phyloP scores from a whole-genome alignment of 2,797 vertebrate genomes.

The Neosilurus hyrtlii region DNA sequence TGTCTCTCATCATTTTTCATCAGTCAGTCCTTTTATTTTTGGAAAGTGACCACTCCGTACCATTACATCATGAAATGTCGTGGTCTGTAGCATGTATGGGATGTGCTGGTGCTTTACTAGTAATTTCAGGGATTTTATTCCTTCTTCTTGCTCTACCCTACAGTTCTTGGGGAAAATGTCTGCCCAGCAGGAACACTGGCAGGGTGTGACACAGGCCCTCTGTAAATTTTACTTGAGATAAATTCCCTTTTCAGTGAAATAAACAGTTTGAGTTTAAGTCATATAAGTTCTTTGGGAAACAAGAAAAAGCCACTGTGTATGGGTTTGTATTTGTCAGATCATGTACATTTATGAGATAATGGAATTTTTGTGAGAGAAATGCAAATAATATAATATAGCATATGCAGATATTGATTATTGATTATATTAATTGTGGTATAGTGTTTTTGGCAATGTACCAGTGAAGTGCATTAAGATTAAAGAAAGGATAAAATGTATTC shows the following conservation, averaged over 20 bases:
- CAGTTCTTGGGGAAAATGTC: constrained; percentile 73
- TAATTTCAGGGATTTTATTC: constrained; percentile 76
- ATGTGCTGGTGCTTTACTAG: constrained; percentile 73
- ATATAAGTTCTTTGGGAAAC: not conserved
- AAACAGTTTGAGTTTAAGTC: not conserved
- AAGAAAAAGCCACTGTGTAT: not conserved
- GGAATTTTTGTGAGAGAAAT: not conserved
- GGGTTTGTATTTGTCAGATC: not conserved
- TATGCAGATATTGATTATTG: not conserved
- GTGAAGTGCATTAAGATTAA: not conserved
- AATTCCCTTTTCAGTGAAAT: not conserved
- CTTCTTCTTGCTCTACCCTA: constrained; percentile 75
- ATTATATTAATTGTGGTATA: not conserved
- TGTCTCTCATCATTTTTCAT: constrained; percentile 80
- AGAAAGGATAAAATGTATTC: not conserved
- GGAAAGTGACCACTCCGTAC: constrained; percentile 70
- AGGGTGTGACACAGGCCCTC: constrained; percentile 62
- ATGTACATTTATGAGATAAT: not conserved
- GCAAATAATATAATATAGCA: not conserved
- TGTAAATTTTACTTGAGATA: not conserved
- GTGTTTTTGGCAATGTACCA: constrained; percentile 4
- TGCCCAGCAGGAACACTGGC: constrained; percentile 64
- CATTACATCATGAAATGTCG: constrained; percentile 78
- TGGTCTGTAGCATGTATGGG: constrained; percentile 82
- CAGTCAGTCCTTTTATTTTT: constrained; percentile 77